These are phyloP conservation scores for Apistogramma diplotaenia DNA, from an alignment of 2,113 vertebrate genomes.

Conservation along the genomic window DNA sequence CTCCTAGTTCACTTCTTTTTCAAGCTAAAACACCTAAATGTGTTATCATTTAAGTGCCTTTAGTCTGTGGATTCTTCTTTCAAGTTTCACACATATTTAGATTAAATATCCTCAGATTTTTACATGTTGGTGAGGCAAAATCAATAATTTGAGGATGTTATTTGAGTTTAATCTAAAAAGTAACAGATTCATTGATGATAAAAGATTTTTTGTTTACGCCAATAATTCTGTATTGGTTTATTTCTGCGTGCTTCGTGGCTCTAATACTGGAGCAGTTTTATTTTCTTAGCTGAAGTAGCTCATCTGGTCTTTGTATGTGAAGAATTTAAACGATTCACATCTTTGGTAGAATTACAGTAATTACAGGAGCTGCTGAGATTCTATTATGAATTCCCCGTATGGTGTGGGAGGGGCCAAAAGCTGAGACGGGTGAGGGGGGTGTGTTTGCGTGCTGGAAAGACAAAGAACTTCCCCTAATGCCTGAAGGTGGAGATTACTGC, in stretches of 20 bases:
- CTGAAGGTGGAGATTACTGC: slow-evolving; percentile 28
- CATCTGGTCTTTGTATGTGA: not conserved
- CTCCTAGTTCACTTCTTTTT: not conserved
- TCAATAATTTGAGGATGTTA: too few species aligned
- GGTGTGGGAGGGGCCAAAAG: slow-evolving; percentile 37
- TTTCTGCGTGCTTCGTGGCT: too few species aligned
- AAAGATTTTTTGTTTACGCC: not conserved
- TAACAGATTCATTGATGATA: not conserved
- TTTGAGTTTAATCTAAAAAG: not conserved
- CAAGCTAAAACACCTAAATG: rapidly evolving
- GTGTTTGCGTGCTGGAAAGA: slow-evolving; percentile 6
- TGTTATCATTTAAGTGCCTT: not conserved
- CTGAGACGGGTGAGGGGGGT: not conserved
- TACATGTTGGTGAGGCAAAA: not conserved
- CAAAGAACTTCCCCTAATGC: slow-evolving; percentile 27
- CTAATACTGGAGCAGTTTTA: too few species aligned
- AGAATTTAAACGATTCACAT: not conserved
- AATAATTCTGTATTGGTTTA: not conserved
- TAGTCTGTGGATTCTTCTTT: not conserved
- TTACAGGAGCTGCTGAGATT: not conserved
- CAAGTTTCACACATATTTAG: not conserved
- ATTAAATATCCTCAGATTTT: not conserved
- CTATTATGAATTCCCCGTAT: not conserved
- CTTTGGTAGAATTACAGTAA: not conserved
- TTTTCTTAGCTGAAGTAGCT: not conserved